Conservation (phyloP, 2,888 invertebrate genomes). For the Anarsia innoxiella region DNA sequence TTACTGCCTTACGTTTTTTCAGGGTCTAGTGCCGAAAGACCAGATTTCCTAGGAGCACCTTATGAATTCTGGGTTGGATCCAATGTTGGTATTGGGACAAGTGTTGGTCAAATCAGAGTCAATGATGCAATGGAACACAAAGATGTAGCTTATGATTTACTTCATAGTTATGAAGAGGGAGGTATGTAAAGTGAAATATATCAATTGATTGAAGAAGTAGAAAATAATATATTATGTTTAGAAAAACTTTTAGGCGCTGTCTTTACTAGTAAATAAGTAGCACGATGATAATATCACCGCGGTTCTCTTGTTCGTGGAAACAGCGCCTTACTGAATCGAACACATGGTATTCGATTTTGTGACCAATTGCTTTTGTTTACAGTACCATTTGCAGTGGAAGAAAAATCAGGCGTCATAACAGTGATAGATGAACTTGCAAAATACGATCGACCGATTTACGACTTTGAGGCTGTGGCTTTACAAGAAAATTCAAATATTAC, state of each 20-base stretch:
- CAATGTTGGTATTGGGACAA: conserved; percentile 89
- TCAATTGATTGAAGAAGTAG: too few relatives aligned
- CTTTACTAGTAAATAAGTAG: too few relatives aligned
- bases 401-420: conserved; percentile 89
- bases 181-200: conserved; percentile 54
- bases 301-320: too few relatives aligned
- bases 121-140: conserved; percentile 81
- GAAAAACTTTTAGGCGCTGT: too few relatives aligned
- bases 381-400: conserved; percentile 95
- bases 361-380: conserved; percentile 28
- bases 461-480: conserved; percentile 89
- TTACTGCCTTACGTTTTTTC: conserved; percentile 19
- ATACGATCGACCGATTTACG: conserved; percentile 80
- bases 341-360: too few relatives aligned
- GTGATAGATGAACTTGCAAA: conserved; percentile 84
- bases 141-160: conserved; percentile 83
- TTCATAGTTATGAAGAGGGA: conserved; percentile 90
- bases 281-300: too few relatives aligned
- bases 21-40: conserved; percentile 74
- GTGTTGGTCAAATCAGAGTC: conserved; percentile 88
- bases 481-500: conserved; percentile 76
- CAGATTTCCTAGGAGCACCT: conserved; percentile 88
- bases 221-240: too few relatives aligned
- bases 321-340: background rate
- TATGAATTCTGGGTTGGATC: conserved; percentile 94